Conservation (phyloP, 2,113 vertebrate species). For the Salvelinus namaycush region DNA sequence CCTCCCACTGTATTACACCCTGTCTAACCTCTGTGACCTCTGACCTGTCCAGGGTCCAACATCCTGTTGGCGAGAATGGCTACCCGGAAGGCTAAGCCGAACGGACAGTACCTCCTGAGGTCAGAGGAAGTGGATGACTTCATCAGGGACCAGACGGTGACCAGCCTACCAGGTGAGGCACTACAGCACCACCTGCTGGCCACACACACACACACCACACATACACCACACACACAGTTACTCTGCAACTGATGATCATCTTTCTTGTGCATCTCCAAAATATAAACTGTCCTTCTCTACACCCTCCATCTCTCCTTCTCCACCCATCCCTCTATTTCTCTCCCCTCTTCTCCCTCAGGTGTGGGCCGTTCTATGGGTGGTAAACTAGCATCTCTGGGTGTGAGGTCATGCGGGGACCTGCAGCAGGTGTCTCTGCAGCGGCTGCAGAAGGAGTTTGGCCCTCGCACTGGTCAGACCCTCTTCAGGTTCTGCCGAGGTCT, state of each 20-base stretch:
- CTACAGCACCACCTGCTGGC: conserved; percentile 37
- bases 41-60: conserved; percentile 84
- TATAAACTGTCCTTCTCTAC: background rate
- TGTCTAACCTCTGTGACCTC: background rate
- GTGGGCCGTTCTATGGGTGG: conserved; percentile 91
- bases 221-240: background rate
- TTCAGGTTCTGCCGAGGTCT: conserved; percentile 94
- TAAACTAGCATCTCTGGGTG: conserved; percentile 84
- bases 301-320: background rate
- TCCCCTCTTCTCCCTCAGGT: conserved; percentile 68
- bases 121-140: conserved; percentile 96
- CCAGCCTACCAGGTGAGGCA: conserved; percentile 86
- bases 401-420: conserved; percentile 92
- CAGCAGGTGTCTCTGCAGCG: conserved; percentile 88
- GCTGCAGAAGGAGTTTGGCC: conserved; percentile 94
- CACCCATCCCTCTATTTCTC: background rate
- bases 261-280: background rate
- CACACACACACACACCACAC: too few species aligned
- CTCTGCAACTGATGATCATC: background rate
- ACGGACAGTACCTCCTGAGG: conserved; percentile 91
- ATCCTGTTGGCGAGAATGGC: conserved; percentile 97
- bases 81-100: conserved; percentile 92
- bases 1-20: too few species aligned
- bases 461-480: conserved; percentile 91
- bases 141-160: conserved; percentile 89